Evolutionary conservation across 92 coral and sea anemone genomes (phyloP).

Genomic region (Hydrozoanthus gracilis): DNA sequence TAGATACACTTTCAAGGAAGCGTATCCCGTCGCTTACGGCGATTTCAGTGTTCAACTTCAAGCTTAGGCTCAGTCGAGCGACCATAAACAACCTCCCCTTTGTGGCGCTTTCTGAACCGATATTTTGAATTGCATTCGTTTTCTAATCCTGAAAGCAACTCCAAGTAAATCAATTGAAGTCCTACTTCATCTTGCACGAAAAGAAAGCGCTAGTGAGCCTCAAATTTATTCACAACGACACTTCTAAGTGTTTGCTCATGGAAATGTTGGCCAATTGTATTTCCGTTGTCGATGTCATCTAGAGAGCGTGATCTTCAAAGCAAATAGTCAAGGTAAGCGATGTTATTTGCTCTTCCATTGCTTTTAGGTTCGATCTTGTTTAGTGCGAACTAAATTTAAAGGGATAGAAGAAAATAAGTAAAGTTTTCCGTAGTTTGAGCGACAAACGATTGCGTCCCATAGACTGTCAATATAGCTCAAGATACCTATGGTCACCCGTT

Average conservation of each 20-base stretch:
- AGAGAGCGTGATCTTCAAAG: conserved; percentile 11
- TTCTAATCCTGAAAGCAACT: too few relatives aligned
- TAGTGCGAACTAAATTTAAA: background rate
- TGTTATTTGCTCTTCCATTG: background rate
- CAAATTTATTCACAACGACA: conserved; percentile 5
- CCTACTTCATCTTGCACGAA: too few relatives aligned
- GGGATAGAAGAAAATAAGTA: background rate
- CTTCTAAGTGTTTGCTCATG: background rate
- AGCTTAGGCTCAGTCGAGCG: too few relatives aligned
- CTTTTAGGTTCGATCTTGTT: background rate
- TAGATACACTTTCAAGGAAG: too few relatives aligned
- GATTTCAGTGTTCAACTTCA: too few relatives aligned
- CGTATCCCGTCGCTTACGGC: too few relatives aligned
- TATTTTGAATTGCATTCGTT: too few relatives aligned
- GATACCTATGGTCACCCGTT: too few relatives aligned
- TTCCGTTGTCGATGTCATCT: background rate
- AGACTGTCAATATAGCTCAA: background rate
- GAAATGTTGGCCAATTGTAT: background rate
- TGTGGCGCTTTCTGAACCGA: too few relatives aligned
- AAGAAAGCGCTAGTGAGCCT: background rate
- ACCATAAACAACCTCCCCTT: too few relatives aligned
- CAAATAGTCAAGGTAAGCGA: conserved; percentile 20
- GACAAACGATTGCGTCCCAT: too few relatives aligned
- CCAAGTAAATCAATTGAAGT: too few relatives aligned
- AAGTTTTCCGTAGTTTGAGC: background rate